Percentiles rank a stretch among this genome's conserved stretches.
Evolutionary conservation across 2,888 invertebrate genomes (phyloP).

Genomic region (Drosophila setosimentum): DNA sequence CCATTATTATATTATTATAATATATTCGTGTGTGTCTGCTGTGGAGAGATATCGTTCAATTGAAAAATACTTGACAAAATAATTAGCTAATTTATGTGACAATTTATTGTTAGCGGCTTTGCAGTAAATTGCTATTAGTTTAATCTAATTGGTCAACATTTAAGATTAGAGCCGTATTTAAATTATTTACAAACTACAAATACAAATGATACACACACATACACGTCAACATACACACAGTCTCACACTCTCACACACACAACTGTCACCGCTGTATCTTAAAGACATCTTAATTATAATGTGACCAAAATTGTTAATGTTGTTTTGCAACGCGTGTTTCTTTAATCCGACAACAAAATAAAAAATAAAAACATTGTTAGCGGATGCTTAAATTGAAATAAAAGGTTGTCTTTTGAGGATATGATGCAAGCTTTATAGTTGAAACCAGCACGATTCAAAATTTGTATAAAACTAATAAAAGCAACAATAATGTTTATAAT

Average conservation of each 20-base stretch:
- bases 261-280: constrained; percentile 28
- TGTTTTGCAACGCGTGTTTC: constrained; percentile 43
- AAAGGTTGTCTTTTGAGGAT: constrained; percentile 38
- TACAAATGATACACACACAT: neutral
- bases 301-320: constrained; percentile 52
- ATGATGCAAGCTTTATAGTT: constrained; percentile 37
- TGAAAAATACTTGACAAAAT: constrained; percentile 69
- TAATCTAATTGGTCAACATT: constrained; percentile 44
- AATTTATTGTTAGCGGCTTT: constrained; percentile 30
- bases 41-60: constrained; percentile 55
- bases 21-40: constrained; percentile 33
- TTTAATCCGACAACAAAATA: constrained; percentile 27
- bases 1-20: constrained; percentile 49
- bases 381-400: constrained; percentile 39
- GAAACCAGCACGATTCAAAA: neutral
- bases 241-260: neutral
- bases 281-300: constrained; percentile 58
- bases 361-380: constrained; percentile 17
- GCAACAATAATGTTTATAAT: neutral
- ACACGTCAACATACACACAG: neutral
- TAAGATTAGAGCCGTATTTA: constrained; percentile 18
- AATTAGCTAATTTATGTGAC: constrained; percentile 75
- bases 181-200: constrained; percentile 25
- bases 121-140: constrained; percentile 21
- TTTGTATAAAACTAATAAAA: neutral